phyloP scores from a whole-genome alignment of 2,797 vertebrate genomes.

The Myiotriccus ornatus region DNA sequence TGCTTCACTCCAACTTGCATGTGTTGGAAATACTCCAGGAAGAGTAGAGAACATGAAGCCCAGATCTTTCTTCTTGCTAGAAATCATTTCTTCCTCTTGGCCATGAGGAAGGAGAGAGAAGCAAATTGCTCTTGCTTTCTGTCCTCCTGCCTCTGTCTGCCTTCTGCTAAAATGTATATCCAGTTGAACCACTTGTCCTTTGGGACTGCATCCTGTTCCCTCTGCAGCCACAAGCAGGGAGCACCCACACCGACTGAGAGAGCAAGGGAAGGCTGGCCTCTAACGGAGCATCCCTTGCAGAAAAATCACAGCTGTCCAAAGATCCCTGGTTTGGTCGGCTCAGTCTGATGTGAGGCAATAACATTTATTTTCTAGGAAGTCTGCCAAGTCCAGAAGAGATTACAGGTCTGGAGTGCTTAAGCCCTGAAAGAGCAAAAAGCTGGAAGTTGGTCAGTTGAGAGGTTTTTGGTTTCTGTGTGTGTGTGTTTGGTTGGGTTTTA shows the following conservation, averaged over 20 bases:
- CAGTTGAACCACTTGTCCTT: fast-evolving
- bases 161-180: fast-evolving
- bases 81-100: background rate
- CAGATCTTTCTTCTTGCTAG: background rate
- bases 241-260: fast-evolving
- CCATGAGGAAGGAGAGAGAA: background rate
- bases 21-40: background rate
- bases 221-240: background rate
- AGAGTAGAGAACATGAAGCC: background rate
- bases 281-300: background rate
- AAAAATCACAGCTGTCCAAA: background rate
- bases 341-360: fast-evolving
- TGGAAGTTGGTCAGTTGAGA: background rate
- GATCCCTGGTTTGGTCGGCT: background rate
- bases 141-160: background rate
- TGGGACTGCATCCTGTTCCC: too few species aligned
- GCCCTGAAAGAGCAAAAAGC: background rate
- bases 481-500: background rate
- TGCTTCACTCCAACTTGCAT: background rate
- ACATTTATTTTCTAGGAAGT: background rate
- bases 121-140: background rate
- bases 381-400: background rate
- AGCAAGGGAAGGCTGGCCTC: background rate
- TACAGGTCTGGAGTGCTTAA: background rate
- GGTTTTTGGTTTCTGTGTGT: too few species aligned